phyloP scores from a whole-genome alignment of 2,888 invertebrate genomes.

The Fissipunctia ypsillon region DNA sequence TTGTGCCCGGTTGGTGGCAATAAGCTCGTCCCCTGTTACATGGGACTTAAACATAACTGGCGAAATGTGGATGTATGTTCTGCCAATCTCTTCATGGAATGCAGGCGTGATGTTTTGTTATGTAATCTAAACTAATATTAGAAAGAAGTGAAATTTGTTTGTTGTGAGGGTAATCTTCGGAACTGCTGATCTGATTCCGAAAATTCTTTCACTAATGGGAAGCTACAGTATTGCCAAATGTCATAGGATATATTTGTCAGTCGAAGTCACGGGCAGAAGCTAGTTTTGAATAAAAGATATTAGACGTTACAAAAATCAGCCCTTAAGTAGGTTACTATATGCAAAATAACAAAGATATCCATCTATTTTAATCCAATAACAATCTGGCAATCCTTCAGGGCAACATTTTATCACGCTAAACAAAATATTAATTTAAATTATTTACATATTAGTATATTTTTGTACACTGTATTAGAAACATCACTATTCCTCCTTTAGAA shows the following conservation, averaged over 20 bases:
- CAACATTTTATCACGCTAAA: constrained; percentile 13
- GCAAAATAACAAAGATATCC: background rate
- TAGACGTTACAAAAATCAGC: background rate
- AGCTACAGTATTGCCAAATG: too few relatives aligned
- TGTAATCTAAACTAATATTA: too few relatives aligned
- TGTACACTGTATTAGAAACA: constrained; percentile 62
- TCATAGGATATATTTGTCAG: too few relatives aligned
- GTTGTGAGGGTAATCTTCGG: too few relatives aligned
- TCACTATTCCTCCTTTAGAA: constrained; percentile 46
- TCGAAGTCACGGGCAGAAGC: too few relatives aligned
- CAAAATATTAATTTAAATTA: constrained; percentile 31
- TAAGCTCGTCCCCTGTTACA: background rate
- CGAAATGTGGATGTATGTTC: background rate
- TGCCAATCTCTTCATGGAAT: background rate
- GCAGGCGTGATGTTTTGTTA: background rate
- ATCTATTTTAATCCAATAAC: background rate
- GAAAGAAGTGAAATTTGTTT: too few relatives aligned
- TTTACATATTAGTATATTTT: constrained; percentile 67
- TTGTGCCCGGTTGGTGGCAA: background rate
- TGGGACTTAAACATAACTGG: background rate
- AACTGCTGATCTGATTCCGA: too few relatives aligned
- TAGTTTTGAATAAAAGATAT: background rate
- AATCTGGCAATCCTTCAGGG: constrained; percentile 52
- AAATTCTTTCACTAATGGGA: too few relatives aligned
- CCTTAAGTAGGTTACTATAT: background rate